Base-by-base conservation (phyloP, 2,888 invertebrate genomes). In the Charanyca ferruginea region DNA sequence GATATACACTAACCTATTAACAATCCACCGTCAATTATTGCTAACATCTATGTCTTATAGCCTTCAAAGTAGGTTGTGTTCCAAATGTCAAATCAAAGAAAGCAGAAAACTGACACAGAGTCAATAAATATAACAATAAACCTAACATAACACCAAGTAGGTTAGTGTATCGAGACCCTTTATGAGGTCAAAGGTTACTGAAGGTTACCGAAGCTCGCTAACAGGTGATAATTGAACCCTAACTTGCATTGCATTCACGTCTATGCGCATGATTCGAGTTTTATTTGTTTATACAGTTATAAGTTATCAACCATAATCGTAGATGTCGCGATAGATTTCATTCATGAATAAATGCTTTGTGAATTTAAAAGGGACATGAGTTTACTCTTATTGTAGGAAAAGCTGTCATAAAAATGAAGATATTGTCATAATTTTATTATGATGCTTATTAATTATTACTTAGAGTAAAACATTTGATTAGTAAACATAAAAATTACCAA, bases 161-260 rank as follows among this genome's bases (percentile, higher is more conserved):
- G 91, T 89, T 86, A 91, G 84, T 90, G 80, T 89, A 90, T 89
- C 90, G 81, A 79, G 72, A 81, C 85, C 84, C 77, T 85, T 78
- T 78, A 82, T 73, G 85, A 83, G 93, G 93, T 88, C 89, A 91
- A 86, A 92, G 91, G 91, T 91, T 81, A 83, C 84, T 86, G 87
- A 51, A 62, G 66, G 66, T 67, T 72, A 67, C 87, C 90, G 89
- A 72, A 75, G 79, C 76, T 71, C 74, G 87, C 90, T 93, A 94
- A 93, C 85, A 81, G 85, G 84, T 87, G 91, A 83, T 94, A 94
- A 94, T 91, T 89, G 84, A 70, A 66, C 89, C 89, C 91, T 93
- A 93, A 93, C 87, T 88, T 87, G 84, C 85, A 85, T 62, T 67
- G 79, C 61, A 78, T 73, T 74, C 78, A 86, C 89, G 90, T 38